Evolutionary conservation across 92 coral and sea anemone genomes (phyloP).

Genomic region (Virgularia gustaviana): DNA sequence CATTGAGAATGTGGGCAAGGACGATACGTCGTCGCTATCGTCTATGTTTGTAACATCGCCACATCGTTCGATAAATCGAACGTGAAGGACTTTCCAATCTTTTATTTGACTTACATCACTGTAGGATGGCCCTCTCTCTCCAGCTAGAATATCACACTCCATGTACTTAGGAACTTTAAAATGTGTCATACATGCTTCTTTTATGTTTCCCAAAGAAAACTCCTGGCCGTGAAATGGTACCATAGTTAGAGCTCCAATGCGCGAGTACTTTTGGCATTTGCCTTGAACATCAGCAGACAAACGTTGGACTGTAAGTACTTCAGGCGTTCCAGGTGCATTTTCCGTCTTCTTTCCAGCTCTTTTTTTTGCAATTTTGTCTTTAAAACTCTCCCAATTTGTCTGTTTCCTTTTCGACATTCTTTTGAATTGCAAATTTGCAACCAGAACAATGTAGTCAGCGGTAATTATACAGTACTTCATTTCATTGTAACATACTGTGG

Average conservation of each 20-base stretch:
- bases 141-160: slow-evolving; percentile 60
- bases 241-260: background rate
- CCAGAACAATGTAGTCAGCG: too few relatives aligned
- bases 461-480: too few relatives aligned
- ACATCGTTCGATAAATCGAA: slow-evolving; percentile 59
- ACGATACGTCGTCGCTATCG: background rate
- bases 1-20: background rate
- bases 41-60: background rate
- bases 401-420: background rate
- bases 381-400: background rate
- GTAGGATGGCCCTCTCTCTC: slow-evolving; percentile 66
- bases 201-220: slow-evolving; percentile 19
- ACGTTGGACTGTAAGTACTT: background rate
- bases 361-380: background rate
- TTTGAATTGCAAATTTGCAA: too few relatives aligned
- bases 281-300: background rate
- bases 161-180: slow-evolving; percentile 39
- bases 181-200: slow-evolving; percentile 22
- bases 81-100: slow-evolving; percentile 61
- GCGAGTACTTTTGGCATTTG: background rate
- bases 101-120: slow-evolving; percentile 52
- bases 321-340: background rate
- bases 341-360: background rate
- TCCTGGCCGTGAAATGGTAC: slow-evolving; percentile 17
- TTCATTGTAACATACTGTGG: too few relatives aligned